Evolutionary conservation across 1,140 invertebrate genomes (phyloP).

Genomic region (Pogonognathellus flavescens): DNA sequence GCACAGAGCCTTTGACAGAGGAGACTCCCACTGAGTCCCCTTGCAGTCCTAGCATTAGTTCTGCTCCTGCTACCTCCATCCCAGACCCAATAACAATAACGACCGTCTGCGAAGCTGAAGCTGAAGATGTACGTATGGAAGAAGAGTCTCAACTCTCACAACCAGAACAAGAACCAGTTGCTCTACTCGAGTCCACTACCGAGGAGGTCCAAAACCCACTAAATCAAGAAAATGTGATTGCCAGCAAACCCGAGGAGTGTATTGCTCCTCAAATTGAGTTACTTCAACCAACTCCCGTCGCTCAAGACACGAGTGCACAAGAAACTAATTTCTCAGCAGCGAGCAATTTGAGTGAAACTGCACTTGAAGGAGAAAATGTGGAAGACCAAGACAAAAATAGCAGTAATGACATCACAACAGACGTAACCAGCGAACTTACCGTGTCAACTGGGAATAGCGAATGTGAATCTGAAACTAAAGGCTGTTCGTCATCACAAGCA

Average conservation of each 20-base stretch:
- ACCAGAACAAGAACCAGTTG: constrained; percentile 7
- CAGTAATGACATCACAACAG: not conserved
- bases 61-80: not conserved
- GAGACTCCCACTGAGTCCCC: constrained; percentile 32
- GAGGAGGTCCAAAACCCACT: constrained; percentile 1
- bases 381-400: not conserved
- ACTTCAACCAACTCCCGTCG: too few species aligned
- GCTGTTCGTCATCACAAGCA: constrained; percentile 7
- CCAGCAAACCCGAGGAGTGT: not conserved
- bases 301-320: too few species aligned
- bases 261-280: not conserved
- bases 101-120: not conserved
- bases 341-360: too few species aligned
- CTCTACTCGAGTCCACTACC: not conserved
- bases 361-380: not conserved
- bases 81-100: constrained; percentile 15
- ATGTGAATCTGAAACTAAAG: not conserved
- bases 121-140: not conserved
- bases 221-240: not conserved
- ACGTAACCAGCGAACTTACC: not conserved
- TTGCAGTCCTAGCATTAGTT: not conserved
- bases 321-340: too few species aligned
- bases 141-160: not conserved
- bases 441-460: not conserved
- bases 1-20: constrained; percentile 5